Base-by-base conservation (phyloP, 2,888 invertebrate species). In the Xanthia togata region DNA sequence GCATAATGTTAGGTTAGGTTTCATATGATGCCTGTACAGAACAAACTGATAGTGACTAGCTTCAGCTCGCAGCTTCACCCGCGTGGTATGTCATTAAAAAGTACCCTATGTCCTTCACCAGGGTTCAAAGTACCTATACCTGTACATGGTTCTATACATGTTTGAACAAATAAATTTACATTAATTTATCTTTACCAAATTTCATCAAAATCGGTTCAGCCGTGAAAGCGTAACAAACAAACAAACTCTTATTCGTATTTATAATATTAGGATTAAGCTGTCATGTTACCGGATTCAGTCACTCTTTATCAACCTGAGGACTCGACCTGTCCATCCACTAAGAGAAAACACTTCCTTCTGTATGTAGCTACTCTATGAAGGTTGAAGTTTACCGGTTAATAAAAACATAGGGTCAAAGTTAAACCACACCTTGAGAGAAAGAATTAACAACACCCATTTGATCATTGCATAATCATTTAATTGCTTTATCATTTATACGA, bases 391-490 rank as follows among this genome's bases (percentile, higher is more conserved):
- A 50, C 23, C 23, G 50, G 50, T 23, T 59, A 20, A 31, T 31
- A 6, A 17, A 41, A 69, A 41, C 50, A 50, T 14, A 4, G 17
- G 35, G 41, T 60, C 50, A 70, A 78, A 59, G 67, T 31, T 41
- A 57, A 65, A 64, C 26, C 26, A 47, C 76, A 26, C 60, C 50
- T 70, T 35, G 14, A 70, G 17, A 78, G 78, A 76, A 78, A 76
- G 60, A 78, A 53, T 60, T 41, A 77, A 68, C 68, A 31, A 60
- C 59, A 35, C 53, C 60, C 12, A 60, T 59, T 68, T 26, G 53
- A 55, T 76, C 26, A 14, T 78, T 79, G 57, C 79, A 73, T 73
- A 79, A 79, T 44, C 0, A 23, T 35, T 64, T 59, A 73, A 73
- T 65, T 73, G 60, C n/a, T 73, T 41, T 50, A 59, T 79, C 53